Evolutionary conservation across 92 coral and sea anemone genomes (phyloP), one percentile per base, ranked within the genome.

Genomic region (Heliopora coerulea): DNA sequence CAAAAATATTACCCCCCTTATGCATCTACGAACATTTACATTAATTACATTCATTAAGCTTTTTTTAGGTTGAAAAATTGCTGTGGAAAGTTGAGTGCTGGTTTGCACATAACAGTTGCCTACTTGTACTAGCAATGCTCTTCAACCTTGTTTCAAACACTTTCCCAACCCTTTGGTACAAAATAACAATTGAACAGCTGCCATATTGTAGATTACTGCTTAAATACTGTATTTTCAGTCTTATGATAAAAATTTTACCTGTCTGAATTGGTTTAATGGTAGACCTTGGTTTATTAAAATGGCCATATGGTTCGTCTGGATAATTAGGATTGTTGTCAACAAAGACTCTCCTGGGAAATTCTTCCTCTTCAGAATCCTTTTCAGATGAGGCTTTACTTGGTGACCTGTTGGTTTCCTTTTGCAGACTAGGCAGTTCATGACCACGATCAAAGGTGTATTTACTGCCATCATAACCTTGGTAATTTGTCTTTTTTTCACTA

Each of bases 271-370:
- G 61, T 8, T 29, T 14, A 56, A 13, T 56, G 1, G 61, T 23
- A 56, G 31, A 9, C 33, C 3, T 56, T 3, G 63, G 30, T 32
- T 15, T 9, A 7, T 32, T 67, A 14, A 2, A 18, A 31, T 32
- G 26, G 30, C 19, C 54, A 0, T 30, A 23, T 49, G 86, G 82
- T 61, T 65, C 78, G 4, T 75, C 82, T 24, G 93, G 93, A 59
- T 58, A 88, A 28, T 83, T 82, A 24, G 98, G 98, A 65, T 93
- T 93, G 73, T 93, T 90, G 84, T 93, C 98, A 17, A 79, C 78
- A 66, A 66, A 82, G 12, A 82, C 82, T 12, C 86, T 54, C 40
- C 79, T 54, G 8, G 63, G 72, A 67, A 65, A 79, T 29, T 72
- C 63, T 23, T 50, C 75, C 46, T 59, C 81, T 26, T 64, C 68